phyloP scores from a whole-genome alignment of 1,140 invertebrate genomes.

The Drosophila saltans region DNA sequence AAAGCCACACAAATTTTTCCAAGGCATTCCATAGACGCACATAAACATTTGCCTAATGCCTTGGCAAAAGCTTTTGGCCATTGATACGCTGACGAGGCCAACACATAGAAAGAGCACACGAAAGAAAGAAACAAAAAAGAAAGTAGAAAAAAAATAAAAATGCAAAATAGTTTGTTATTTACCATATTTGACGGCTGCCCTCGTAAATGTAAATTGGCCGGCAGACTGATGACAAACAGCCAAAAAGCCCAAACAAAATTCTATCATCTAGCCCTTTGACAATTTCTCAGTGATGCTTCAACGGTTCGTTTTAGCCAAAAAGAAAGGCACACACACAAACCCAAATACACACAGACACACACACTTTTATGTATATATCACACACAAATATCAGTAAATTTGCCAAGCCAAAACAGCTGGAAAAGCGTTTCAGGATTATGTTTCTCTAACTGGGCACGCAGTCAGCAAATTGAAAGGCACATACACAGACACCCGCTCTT shows the following conservation, averaged over 20 bases:
- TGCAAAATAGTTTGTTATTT: slow-evolving; percentile 81
- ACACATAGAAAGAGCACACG: slow-evolving; percentile 17
- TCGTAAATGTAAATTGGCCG: slow-evolving; percentile 72
- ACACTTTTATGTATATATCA: slow-evolving; percentile 18
- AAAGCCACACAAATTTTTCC: slow-evolving; percentile 45
- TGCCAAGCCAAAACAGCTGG: slow-evolving; percentile 66
- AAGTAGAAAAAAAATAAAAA: slow-evolving; percentile 65
- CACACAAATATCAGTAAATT: slow-evolving; percentile 52
- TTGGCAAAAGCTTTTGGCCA: slow-evolving; percentile 38
- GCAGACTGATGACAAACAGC: slow-evolving; percentile 72
- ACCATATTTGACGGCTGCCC: slow-evolving; percentile 71
- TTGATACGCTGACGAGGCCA: slow-evolving; percentile 45
- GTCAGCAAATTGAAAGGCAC: slow-evolving; percentile 72
- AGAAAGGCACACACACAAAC: slow-evolving; percentile 19
- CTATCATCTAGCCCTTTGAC: slow-evolving; percentile 56
- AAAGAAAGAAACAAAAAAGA: slow-evolving; percentile 22
- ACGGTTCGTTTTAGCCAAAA: slow-evolving; percentile 51
- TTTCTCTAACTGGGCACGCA: slow-evolving; percentile 72
- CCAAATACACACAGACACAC: neutral
- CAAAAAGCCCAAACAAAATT: slow-evolving; percentile 27
- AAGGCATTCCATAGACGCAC: slow-evolving; percentile 57
- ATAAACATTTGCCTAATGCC: slow-evolving; percentile 58
- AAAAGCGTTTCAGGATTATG: slow-evolving; percentile 63
- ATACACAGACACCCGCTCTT: slow-evolving; percentile 29
- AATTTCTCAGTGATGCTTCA: slow-evolving; percentile 56